Conservation (phyloP, 2,113 vertebrate genomes). For the Triplophysa dalaica region DNA sequence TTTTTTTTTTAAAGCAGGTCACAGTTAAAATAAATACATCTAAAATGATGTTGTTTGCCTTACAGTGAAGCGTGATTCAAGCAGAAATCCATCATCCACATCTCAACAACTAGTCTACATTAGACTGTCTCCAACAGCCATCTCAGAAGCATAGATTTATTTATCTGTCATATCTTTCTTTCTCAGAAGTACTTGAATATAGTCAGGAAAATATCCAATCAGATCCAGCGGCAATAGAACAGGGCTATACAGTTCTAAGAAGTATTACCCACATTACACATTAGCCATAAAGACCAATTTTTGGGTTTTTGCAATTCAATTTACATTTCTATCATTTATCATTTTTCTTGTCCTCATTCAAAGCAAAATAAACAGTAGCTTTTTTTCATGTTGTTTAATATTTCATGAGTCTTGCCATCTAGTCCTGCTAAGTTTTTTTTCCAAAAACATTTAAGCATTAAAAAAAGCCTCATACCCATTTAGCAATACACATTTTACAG, state of each 20-base stretch:
- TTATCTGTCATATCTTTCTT: not conserved
- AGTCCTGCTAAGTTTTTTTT: too few relatives aligned
- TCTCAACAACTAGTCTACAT: not conserved
- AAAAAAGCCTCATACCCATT: too few relatives aligned
- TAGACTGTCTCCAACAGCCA: not conserved
- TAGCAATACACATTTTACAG: too few relatives aligned
- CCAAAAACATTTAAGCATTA: too few relatives aligned
- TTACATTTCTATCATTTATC: too few relatives aligned
- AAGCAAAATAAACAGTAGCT: too few relatives aligned
- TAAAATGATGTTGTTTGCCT: constrained; percentile 8
- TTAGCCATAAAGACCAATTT: too few relatives aligned
- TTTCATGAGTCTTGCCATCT: too few relatives aligned
- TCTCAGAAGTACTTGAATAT: not conserved
- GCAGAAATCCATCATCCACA: not conserved
- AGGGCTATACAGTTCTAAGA: not conserved
- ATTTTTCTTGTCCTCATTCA: too few relatives aligned
- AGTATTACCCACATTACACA: too few relatives aligned
- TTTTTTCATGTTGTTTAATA: too few relatives aligned
- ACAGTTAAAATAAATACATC: not conserved
- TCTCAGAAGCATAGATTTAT: not conserved
- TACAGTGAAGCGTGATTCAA: constrained; percentile 36
- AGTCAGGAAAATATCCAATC: not conserved
- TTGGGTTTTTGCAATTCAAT: too few relatives aligned
- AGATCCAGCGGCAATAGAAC: not conserved
- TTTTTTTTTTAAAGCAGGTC: not conserved